Conservation (phyloP, 2,113 vertebrate species). For the Coregonus clupeaformis region DNA sequence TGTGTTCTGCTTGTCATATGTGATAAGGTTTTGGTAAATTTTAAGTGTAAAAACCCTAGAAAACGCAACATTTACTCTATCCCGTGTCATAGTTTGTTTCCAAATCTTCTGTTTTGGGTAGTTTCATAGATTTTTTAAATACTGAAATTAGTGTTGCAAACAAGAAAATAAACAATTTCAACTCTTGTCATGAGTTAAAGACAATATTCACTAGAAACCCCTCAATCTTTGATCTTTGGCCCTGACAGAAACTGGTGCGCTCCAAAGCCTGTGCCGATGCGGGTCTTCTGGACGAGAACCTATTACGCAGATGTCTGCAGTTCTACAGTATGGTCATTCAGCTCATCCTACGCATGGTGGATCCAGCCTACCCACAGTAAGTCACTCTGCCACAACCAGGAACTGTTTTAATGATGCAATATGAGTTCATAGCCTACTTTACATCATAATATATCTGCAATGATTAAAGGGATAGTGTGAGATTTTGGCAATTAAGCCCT, state of each 20-base stretch:
- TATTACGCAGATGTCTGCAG: slow-evolving; percentile 93
- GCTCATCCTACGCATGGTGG: slow-evolving; percentile 92
- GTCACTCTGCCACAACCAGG: slow-evolving; percentile 41
- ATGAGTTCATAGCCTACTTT: too few species aligned
- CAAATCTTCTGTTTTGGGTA: too few species aligned
- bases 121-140: too few species aligned
- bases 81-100: too few species aligned
- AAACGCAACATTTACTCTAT: too few species aligned
- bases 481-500: too few species aligned
- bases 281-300: slow-evolving; percentile 94
- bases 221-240: slow-evolving; percentile 37
- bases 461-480: too few species aligned
- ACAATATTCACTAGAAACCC: neutral
- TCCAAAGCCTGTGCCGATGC: slow-evolving; percentile 97
- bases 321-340: slow-evolving; percentile 98
- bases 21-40: neutral
- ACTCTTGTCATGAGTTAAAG: too few species aligned
- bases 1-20: neutral
- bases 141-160: too few species aligned
- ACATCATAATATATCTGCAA: too few species aligned
- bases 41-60: too few species aligned
- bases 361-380: slow-evolving; percentile 94
- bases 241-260: slow-evolving; percentile 92
- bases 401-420: neutral
- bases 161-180: too few species aligned